Evolutionary conservation across 64 coral and sea anemone species (phyloP).

Genomic region (Porites australiensis): DNA sequence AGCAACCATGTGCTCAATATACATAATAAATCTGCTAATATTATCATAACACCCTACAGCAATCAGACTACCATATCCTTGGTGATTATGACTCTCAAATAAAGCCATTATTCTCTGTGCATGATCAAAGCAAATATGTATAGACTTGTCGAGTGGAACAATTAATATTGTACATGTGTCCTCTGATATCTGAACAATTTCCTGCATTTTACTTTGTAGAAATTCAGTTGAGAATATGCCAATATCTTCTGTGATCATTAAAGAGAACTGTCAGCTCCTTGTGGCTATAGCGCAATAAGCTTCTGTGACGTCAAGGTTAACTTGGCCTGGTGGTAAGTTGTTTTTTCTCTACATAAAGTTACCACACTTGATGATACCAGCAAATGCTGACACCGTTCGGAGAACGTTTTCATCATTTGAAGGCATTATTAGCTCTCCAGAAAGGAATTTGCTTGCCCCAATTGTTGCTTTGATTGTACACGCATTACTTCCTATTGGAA

Average conservation of each 20-base stretch:
- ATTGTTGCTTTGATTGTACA: slow-evolving; percentile 34
- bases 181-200: neutral
- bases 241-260: neutral
- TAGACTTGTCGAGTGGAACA: slow-evolving; percentile 38
- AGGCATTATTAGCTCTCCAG: neutral
- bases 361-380: neutral
- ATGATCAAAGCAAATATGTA: neutral
- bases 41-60: neutral
- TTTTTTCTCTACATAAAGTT: neutral
- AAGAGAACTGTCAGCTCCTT: neutral
- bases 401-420: neutral
- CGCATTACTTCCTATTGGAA: slow-evolving; percentile 38
- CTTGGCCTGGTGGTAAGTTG: neutral
- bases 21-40: neutral
- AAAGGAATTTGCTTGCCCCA: neutral
- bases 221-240: neutral
- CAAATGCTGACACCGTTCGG: neutral
- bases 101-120: neutral
- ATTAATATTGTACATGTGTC: slow-evolving; percentile 9
- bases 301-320: neutral
- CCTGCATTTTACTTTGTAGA: neutral
- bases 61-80: neutral
- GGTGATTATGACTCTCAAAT: slow-evolving; percentile 18
- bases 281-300: neutral
- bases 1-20: too few species aligned